Evolutionary conservation across 2,888 invertebrate species (phyloP), one percentile per base, ranked within the genome.

Genomic region (Morpho helenor): DNA sequence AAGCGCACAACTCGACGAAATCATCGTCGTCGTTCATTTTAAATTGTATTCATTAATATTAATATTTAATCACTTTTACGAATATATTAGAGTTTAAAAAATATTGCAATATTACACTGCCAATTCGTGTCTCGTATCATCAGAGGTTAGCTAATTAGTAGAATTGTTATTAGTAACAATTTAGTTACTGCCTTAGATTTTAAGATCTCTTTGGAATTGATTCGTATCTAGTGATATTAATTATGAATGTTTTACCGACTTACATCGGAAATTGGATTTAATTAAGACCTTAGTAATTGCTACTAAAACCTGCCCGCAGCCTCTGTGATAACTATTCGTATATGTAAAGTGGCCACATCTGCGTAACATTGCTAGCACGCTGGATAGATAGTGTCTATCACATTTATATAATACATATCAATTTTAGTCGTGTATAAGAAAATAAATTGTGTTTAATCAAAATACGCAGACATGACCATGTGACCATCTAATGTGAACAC

Each of bases 191-290:
- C 31, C 44, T 42, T 60, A 64, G 62, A 52, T 39, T 49, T 54
- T 62, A 62, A 54, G 65, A 64, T 62, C 61, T 66, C 52, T 64
- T 67, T 64, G 71, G 71, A 71, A 71, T 71, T 71, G 71, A 71
- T 60, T 65, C 60, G 57, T 66, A 65, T 59, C 59, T 66, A 66
- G 64, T 57, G 45, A 54, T 62, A 62, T 56, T 49, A 47, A 49
- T 53, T 51, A 60, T 61, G 49, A 57, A 44, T 58, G 5, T 31
- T 31, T 31, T 31, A 5, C 31, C 41, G 57, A 59, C 46, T 60
- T 50, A 43, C 52, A 57, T 57, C 56, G 56, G 43, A 48, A 47
- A 39, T 56, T 59, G 59, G 59, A 56, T 56, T 43, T 57, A 56
- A 56, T 46, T 44, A 9, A 50, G 48, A 52, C 44, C 41, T 42